phyloP scores from a whole-genome alignment of 2,797 vertebrate genomes.

The Echiichthys vipera region DNA sequence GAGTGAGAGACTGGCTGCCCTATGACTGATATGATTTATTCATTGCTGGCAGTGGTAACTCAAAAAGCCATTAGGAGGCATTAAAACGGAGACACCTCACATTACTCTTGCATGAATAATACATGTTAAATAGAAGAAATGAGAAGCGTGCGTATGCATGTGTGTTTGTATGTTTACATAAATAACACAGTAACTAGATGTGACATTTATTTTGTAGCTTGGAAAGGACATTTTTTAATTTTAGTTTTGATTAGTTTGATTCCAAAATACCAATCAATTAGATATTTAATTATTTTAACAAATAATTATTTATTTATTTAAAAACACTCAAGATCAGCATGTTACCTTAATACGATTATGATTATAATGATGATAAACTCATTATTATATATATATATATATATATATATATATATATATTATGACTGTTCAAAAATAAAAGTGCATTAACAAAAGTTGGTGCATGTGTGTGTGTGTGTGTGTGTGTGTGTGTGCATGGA shows the following conservation, averaged over 20 bases:
- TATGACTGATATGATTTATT: slow-evolving; percentile 80
- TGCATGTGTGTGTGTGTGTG: not conserved
- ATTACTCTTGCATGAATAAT: slow-evolving; percentile 83
- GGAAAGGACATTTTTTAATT: not conserved
- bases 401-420: no score
- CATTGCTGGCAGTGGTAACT: slow-evolving; percentile 76
- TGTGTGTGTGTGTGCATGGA: slow-evolving; percentile 22
- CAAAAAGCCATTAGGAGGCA: slow-evolving; percentile 83
- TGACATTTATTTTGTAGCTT: not conserved
- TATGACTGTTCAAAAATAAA: not conserved
- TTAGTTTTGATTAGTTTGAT: not conserved
- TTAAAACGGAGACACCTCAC: slow-evolving; percentile 82
- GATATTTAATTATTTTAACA: not conserved
- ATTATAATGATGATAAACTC: not conserved
- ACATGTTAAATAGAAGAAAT: slow-evolving; percentile 69
- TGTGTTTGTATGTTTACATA: slow-evolving; percentile 29
- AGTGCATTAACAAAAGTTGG: not conserved
- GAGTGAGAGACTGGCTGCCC: slow-evolving; percentile 58
- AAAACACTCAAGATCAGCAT: not conserved
- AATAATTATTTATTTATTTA: no score
- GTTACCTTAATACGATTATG: not conserved
- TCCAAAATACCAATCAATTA: not conserved
- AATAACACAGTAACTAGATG: slow-evolving; percentile 12
- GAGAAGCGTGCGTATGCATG: slow-evolving; percentile 13
- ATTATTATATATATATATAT: not conserved